Evolutionary conservation across 2,113 vertebrate genomes (phyloP), one percentile per base, ranked within the genome.

Genomic region (Anguilla japonica): DNA sequence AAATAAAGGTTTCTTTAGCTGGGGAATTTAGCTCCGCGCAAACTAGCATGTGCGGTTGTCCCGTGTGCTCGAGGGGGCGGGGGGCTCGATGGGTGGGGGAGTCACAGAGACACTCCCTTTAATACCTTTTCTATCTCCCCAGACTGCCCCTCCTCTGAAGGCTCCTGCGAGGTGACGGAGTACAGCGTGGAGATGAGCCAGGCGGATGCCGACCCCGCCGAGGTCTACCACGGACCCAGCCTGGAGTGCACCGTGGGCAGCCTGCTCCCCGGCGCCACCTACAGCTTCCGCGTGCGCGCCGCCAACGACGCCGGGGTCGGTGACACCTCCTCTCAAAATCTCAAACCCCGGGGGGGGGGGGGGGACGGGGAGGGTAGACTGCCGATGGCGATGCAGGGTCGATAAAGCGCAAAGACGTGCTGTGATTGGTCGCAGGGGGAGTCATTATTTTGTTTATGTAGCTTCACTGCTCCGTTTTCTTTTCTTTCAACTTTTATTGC

Each of bases 221-320:
- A 99, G 90, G 97, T 98, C 29, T 99, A 98, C 92, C 94, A 95
- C 0, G 98, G 98, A 18, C 92, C 95, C 0, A 96, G 96, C 84
- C 95, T 98, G 84, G 96, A 99, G 89, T 99, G 98, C 92, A 98
- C 97, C 0, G 94, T 99, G 2, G 91, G 96, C 83, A 97, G 95
- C 90, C 96, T 99, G 81, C 96, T 99, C 0, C 98, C 98, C 0
- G 98, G 98, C 34, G 97, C 97, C 5, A 94, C 95, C 0, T 99
- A 99, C 80, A 88, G 90, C 75, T 99, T 99, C 95, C 67, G 96
- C 86, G 96, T 99, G 93, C 91, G 97, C 41, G 98, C 98, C 1
- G 84, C 96, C 91, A 99, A 99, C 16, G 97, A 98, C 0, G 97
- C 98, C 0, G 98, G 98, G 97, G 98, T 99, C 93, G 93, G 98